Evolutionary conservation across 1,140 invertebrate species (phyloP).

Genomic region (Drosophila saltans): DNA sequence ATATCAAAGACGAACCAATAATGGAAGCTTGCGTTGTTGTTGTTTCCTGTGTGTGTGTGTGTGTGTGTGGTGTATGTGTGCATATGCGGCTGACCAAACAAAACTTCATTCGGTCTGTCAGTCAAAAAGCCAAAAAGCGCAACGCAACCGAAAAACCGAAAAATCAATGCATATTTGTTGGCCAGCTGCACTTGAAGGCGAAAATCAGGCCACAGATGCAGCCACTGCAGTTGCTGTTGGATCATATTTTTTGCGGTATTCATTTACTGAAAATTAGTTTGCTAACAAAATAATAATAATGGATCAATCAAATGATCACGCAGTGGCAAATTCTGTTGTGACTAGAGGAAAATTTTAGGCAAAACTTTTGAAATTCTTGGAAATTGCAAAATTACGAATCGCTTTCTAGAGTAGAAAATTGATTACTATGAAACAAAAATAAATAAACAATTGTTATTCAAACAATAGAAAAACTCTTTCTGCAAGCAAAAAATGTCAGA

Average conservation of each 20-base stretch:
- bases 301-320: background rate
- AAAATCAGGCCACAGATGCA: background rate
- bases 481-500: no score
- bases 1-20: constrained; percentile 47
- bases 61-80: constrained; percentile 40
- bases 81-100: constrained; percentile 70
- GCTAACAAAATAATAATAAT: constrained; percentile 9
- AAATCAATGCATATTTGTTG: constrained; percentile 66
- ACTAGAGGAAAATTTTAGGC: background rate
- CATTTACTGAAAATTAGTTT: constrained; percentile 70
- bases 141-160: constrained; percentile 47
- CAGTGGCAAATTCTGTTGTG: background rate
- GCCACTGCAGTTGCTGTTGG: background rate
- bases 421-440: no score
- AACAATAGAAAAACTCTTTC: no score
- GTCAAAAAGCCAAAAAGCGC: constrained; percentile 64
- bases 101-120: constrained; percentile 61
- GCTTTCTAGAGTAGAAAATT: no score
- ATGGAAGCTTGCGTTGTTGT: constrained; percentile 38
- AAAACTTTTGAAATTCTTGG: no score
- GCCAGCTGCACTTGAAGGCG: constrained; percentile 61
- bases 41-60: constrained; percentile 29
- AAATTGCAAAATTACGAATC: no score
- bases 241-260: constrained; percentile 71
- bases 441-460: no score